Base-by-base conservation (phyloP, 2,888 invertebrate genomes). In the Euplexia lucipara region DNA sequence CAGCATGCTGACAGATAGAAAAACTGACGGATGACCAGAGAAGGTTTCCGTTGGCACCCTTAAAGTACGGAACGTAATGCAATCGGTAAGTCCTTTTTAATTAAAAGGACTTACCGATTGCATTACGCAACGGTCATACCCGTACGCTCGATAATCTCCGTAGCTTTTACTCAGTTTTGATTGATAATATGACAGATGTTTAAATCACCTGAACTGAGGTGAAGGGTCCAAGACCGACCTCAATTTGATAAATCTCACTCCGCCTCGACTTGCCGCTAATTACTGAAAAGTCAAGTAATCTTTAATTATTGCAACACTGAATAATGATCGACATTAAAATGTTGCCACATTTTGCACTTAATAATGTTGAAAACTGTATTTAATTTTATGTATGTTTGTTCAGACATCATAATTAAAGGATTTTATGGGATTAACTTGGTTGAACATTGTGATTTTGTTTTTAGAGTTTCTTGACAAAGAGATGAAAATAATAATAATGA, bases 221-320 rank as follows among this genome's bases (percentile, higher is more conserved):
- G 82, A 81, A 78, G 71, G 81, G 82, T 72, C 65, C 60, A 58
- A 58, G 35, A 58, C 57, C 70, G 81, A 78, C 81, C 83, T 81
- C 73, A 77, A 79, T 83, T 59, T 70, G 75, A 81, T 78, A 74
- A 74, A 79, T 70, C 79, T 73, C 65, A 68, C 62, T 63, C 64
- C 63, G 39, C 58, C 70, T 75, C 63, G 67, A 69, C 73, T 73
- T 57, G 61, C 67, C 60, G 49, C 71, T 82, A 76, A 83, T 82
- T 83, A 79, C 75, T 70, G 75, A 76, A 82, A 80, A 78, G 71
- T 74, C 76, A 82, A 73, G 76, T 71, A 69, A 76, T 73, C 75
- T 80, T 78, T 79, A 79, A 71, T 80, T 75, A 77, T 79, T 79
- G 66, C 80, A 70, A 77, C 70, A 77, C 71, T 68, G 75, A 79